These are phyloP conservation scores for Elachura formosa DNA, from an alignment of 2,113 vertebrate genomes.

Conservation along the genomic window DNA sequence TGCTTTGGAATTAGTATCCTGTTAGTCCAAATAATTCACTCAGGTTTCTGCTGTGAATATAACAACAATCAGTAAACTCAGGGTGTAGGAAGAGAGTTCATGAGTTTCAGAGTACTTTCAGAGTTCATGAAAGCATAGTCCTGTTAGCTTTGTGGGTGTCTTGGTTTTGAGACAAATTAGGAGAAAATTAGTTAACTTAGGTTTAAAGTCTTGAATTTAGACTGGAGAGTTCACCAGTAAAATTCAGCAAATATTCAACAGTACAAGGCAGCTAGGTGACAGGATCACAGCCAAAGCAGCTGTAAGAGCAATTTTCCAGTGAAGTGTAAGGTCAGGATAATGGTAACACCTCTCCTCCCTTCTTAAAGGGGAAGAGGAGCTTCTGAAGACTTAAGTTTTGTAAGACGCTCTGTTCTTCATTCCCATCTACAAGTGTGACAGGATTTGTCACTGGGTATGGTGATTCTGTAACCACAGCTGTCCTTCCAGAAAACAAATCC, in stretches of 20 bases:
- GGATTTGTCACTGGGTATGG: not conserved
- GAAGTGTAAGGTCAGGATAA: not conserved
- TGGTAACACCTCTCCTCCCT: not conserved
- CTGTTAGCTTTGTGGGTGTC: not conserved
- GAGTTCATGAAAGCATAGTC: not conserved
- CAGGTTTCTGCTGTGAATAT: not conserved
- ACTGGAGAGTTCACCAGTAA: not conserved
- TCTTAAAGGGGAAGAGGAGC: not conserved
- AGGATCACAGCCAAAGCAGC: not conserved
- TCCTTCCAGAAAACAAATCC: not conserved
- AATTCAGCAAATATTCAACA: not conserved
- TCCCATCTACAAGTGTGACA: not conserved
- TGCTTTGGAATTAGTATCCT: not conserved
- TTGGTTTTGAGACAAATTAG: not conserved
- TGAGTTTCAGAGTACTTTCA: no score
- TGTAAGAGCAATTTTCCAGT: not conserved
- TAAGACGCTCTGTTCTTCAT: not conserved
- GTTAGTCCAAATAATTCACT: not conserved
- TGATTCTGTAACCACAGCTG: not conserved
- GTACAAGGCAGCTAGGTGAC: rapidly evolving
- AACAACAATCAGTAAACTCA: not conserved
- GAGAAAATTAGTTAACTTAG: not conserved
- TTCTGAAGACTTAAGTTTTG: not conserved
- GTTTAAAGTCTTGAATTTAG: not conserved
- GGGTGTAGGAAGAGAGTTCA: not conserved